phyloP scores from a whole-genome alignment of 1,140 invertebrate species.

The Zaprionus vittiger region DNA sequence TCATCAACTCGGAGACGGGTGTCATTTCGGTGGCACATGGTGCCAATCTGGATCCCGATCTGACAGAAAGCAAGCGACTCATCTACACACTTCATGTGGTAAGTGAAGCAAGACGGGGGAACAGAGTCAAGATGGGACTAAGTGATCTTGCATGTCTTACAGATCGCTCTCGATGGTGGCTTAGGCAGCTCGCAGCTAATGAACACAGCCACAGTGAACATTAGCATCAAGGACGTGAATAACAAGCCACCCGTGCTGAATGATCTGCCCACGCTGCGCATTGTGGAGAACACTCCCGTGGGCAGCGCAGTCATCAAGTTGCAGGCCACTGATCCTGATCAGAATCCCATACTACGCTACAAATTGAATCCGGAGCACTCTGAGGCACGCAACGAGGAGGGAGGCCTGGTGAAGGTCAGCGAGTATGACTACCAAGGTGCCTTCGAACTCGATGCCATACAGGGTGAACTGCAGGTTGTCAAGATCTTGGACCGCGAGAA shows the following conservation, averaged over 20 bases:
- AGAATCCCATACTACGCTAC: conserved; percentile 90
- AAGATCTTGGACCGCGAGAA: conserved; percentile 92
- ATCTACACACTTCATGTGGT: conserved; percentile 89
- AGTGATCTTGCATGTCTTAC: background rate
- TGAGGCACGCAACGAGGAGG: conserved; percentile 92
- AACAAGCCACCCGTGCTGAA: conserved; percentile 93
- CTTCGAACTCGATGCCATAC: conserved; percentile 90
- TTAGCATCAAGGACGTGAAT: conserved; percentile 95
- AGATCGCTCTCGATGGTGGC: conserved; percentile 93
- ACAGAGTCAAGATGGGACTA: background rate
- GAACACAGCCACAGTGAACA: conserved; percentile 90
- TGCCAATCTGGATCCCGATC: conserved; percentile 94
- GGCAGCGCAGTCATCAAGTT: conserved; percentile 89
- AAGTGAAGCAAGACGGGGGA: conserved; percentile 45
- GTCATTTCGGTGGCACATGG: conserved; percentile 93
- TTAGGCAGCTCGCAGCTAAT: conserved; percentile 91
- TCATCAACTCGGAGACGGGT: conserved; percentile 93
- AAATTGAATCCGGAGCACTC: conserved; percentile 89
- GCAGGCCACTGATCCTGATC: conserved; percentile 91
- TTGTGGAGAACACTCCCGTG: conserved; percentile 91
- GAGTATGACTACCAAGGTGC: conserved; percentile 90
- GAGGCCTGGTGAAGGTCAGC: conserved; percentile 87
- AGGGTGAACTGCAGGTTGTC: conserved; percentile 89
- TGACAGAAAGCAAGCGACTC: conserved; percentile 90
- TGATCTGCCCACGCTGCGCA: conserved; percentile 86